Percentiles rank a stretch among this genome's conserved stretches.
Conservation (phyloP, 2,888 invertebrate species). For the Notodonta ziczac region DNA sequence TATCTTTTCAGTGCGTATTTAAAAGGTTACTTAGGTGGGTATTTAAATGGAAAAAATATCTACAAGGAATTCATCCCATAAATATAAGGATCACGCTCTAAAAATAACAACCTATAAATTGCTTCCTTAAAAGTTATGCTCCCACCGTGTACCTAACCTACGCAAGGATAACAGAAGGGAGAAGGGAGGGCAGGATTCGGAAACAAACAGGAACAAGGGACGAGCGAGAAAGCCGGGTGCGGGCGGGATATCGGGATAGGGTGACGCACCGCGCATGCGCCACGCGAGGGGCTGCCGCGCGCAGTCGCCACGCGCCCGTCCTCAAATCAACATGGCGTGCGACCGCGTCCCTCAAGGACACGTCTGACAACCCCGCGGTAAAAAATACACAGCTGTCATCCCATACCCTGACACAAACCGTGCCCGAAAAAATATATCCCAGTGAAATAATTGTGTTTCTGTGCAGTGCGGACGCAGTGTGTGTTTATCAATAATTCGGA, state of each 20-base stretch:
- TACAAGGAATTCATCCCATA: neutral
- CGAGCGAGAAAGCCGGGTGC: constrained; percentile 33
- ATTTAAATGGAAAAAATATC: too few species aligned
- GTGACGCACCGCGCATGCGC: constrained; percentile 77
- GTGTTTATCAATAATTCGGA: constrained; percentile 56
- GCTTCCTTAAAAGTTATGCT: neutral
- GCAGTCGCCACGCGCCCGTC: constrained; percentile 82
- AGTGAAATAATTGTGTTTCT: constrained; percentile 43
- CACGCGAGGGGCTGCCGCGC: constrained; percentile 67
- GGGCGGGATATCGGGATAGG: constrained; percentile 53
- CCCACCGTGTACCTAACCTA: neutral
- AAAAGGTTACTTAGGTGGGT: too few species aligned
- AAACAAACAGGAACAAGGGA: constrained; percentile 34
- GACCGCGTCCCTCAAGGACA: constrained; percentile 72
- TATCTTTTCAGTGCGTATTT: neutral
- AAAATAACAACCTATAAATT: constrained; percentile 2
- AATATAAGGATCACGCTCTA: constrained; percentile 1
- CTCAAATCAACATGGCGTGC: constrained; percentile 74
- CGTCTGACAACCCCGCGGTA: constrained; percentile 69
- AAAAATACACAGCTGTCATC: constrained; percentile 48
- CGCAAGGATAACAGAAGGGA: constrained; percentile 23
- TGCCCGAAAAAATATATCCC: constrained; percentile 33
- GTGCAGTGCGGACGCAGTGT: constrained; percentile 57
- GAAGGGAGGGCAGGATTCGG: constrained; percentile 24
- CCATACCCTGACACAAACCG: constrained; percentile 30